Base-by-base conservation (phyloP, 2,113 vertebrate genomes). In the Meleagris gallopavo region DNA sequence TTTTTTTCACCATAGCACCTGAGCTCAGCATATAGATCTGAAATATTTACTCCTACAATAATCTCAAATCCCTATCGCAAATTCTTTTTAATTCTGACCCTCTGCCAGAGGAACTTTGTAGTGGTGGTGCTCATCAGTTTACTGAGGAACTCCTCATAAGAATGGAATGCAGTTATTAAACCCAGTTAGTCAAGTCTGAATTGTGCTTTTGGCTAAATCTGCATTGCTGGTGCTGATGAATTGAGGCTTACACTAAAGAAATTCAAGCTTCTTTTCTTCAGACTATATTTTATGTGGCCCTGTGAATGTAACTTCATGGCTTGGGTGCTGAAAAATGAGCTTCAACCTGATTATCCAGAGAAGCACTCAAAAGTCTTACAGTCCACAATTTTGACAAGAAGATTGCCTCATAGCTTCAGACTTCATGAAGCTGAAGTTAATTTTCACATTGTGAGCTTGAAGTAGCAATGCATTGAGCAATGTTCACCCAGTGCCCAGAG, bases 401-500 rank as follows among this genome's bases (percentile, higher is more conserved):
- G 6, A 41, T 36, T 93, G 8, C 4, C 50, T 84, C 70, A 75
- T 38, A 38, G 18, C 16, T 72, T 46, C 19, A 82, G 46, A 52
- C 27, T 78, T 58, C 22, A 8, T 29, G 57, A 43, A 3, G 14
- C 80, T n/a, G 36, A 71, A 24, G 27, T 27, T 84, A 61, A 13
- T 15, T 87, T 73, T 30, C 34, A 29, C 3, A 22, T 58, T 7
- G 10, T 24, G 5, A 66, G 16, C 50, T 48, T 43, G n/a, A 77
- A 48, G 13, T 16, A 57, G 40, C 50, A 83, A 27, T 41, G 46
- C 17, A 16, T 7, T 16, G 38, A 50, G 25, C 14, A 57, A 10
- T 2, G 6, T 32, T 50, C 29, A 13, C 30, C 22, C 34, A 22
- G 8, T 11, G 45, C 6, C 4, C 2, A 0, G 21, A 65, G 29